phyloP scores from a whole-genome alignment of 2,888 invertebrate genomes.

The Eumerus sabulonum region DNA sequence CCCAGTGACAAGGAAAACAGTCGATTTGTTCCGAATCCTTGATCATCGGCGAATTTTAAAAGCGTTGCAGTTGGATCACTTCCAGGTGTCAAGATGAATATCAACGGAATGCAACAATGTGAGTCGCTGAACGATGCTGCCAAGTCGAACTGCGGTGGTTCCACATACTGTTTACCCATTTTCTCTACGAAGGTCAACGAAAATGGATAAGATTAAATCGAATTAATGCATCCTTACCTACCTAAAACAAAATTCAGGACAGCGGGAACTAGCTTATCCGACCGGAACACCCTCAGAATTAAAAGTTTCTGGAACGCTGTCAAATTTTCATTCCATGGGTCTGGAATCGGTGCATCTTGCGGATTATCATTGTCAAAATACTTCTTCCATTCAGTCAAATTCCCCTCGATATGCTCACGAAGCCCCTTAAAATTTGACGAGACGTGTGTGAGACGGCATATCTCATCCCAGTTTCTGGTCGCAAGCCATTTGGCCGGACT shows the following conservation, averaged over 20 bases:
- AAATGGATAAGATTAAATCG: not conserved
- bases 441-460: conserved; percentile 82
- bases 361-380: conserved; percentile 88
- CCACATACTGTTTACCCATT: conserved; percentile 88
- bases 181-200: conserved; percentile 76
- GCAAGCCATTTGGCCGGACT: conserved; percentile 88
- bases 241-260: conserved; percentile 86
- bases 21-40: conserved; percentile 88
- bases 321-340: conserved; percentile 84
- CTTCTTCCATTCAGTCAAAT: conserved; percentile 84
- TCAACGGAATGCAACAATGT: conserved; percentile 90
- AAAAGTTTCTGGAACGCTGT: conserved; percentile 87
- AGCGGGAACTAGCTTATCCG: conserved; percentile 92
- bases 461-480: conserved; percentile 87
- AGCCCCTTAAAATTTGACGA: conserved; percentile 82
- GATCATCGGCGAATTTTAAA: conserved; percentile 95
- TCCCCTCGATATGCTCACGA: conserved; percentile 82
- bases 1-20: conserved; percentile 89
- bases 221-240: conserved; percentile 72
- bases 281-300: conserved; percentile 89
- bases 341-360: conserved; percentile 84
- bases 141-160: conserved; percentile 94
- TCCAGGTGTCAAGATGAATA: conserved; percentile 95
- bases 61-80: conserved; percentile 95
- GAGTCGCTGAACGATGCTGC: conserved; percentile 91